Conservation (phyloP, 2,888 invertebrate species). For the Euproctis similis region DNA sequence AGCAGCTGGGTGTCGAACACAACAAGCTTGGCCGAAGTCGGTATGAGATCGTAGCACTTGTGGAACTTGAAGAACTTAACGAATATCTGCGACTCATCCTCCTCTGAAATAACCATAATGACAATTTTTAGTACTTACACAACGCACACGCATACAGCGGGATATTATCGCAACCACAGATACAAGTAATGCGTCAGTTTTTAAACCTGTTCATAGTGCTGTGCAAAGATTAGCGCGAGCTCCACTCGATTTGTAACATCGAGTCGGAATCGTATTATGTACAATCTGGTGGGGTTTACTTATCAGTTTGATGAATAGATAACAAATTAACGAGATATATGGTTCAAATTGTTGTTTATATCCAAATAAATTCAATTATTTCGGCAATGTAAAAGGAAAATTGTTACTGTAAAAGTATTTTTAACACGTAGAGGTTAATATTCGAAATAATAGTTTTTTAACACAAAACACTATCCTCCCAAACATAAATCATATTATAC, state of each 20-base stretch:
- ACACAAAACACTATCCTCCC: no score
- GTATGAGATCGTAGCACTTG: constrained; percentile 99
- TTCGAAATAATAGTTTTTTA: no score
- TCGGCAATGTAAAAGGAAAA: no score
- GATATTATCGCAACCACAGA: constrained; percentile 8
- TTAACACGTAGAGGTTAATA: no score
- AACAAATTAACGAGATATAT: no score
- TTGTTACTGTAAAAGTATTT: no score
- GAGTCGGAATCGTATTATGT: constrained; percentile 4
- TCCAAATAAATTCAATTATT: no score
- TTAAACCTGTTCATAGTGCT: constrained; percentile 17
- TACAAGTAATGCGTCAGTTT: constrained; percentile 17
- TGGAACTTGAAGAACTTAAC: constrained; percentile 99
- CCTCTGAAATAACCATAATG: constrained; percentile 79
- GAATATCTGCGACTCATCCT: constrained; percentile 97
- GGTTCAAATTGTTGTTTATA: no score
- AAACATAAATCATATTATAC: no score
- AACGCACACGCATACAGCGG: constrained; percentile 12
- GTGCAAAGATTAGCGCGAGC: constrained; percentile 1
- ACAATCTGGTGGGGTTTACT: not conserved
- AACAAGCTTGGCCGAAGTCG: constrained; percentile 98
- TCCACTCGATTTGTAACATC: constrained; percentile 9
- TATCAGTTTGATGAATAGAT: constrained; percentile 3
- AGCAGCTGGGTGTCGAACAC: constrained; percentile 99
- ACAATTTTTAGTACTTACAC: constrained; percentile 20